phyloP scores from a whole-genome alignment of 2,113 vertebrate species.

The Casuarius casuarius region DNA sequence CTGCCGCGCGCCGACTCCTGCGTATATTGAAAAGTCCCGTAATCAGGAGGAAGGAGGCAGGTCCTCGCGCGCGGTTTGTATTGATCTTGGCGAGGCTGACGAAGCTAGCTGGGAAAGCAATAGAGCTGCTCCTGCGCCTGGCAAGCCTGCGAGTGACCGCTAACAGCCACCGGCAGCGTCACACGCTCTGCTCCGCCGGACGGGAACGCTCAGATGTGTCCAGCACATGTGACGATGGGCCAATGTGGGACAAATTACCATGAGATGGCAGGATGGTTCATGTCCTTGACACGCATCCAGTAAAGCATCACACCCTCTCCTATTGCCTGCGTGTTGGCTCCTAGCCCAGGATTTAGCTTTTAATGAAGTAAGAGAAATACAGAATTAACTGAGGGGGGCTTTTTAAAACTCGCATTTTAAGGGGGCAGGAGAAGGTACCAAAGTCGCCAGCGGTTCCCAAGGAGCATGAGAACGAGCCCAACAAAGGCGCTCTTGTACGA shows the following conservation, averaged over 20 bases:
- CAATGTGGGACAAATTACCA: neutral
- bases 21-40: neutral
- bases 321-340: neutral
- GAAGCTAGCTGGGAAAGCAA: neutral
- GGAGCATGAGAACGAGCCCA: neutral
- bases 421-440: neutral
- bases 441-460: neutral
- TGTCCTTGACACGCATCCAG: neutral
- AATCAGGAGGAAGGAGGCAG: neutral
- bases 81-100: rapidly evolving
- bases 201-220: neutral
- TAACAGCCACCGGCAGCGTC: neutral
- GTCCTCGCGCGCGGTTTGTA: rapidly evolving
- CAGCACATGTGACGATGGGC: neutral
- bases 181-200: neutral
- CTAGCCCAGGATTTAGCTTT: neutral
- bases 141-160: neutral
- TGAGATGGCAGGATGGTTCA: neutral
- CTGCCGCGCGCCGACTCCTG: neutral
- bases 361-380: neutral
- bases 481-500: neutral
- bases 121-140: neutral
- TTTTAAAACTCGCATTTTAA: constrained; percentile 5
- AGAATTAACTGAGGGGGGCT: neutral
- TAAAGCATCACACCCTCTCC: constrained; percentile 22